Evolutionary conservation across 1,140 invertebrate genomes (phyloP), one percentile per base, ranked within the genome.

Genomic region (Asbolus verrucosus): DNA sequence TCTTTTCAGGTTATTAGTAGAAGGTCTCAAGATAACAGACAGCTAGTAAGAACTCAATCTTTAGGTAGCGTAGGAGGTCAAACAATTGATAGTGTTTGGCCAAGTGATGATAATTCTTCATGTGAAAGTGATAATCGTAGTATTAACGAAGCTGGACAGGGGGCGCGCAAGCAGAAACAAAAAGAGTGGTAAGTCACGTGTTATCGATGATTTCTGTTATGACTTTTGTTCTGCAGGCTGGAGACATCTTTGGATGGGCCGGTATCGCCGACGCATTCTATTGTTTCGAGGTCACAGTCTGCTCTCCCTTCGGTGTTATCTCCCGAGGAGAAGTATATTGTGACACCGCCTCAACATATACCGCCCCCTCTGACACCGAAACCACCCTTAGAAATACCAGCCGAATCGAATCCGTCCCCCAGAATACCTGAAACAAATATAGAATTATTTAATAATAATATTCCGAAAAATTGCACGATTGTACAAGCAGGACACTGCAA

Each of bases 401-500:
- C 77, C 4, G 71, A 80, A 75, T 77, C 79, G 15, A 74, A 79
- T 61, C 80, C 61, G 68, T 80, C 72, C 50, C 81, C 16, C 9
- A 78, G 50, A 75, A 77, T 71, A 75, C 79, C 15, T 81, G 79
- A 80, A 63, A 69, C 73, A 16, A 80, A 80, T 60, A 72, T 81
- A 6, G 81, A 81, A 61, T 60, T 80, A 9, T 78, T 80, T 19
- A 84, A 85, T 46, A 78, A 81, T 43, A 83, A 87, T 72, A 87
- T 93, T 31, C 90, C 92, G 0, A 91, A 91, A 77, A 93, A 92
- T 80, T 88, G 92, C 76, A 94, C 92, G 0, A 86, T 96, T 0
- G 92, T 96, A 11, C 91, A 94, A 76, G 89, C 92, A 24, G 94
- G 93, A 15, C 93, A 93, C 70, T 95, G 92, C 83, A 94, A 95